Evolutionary conservation across 1,140 invertebrate species (phyloP), one percentile per base, ranked within the genome.

Genomic region (Drosophila funebris): DNA sequence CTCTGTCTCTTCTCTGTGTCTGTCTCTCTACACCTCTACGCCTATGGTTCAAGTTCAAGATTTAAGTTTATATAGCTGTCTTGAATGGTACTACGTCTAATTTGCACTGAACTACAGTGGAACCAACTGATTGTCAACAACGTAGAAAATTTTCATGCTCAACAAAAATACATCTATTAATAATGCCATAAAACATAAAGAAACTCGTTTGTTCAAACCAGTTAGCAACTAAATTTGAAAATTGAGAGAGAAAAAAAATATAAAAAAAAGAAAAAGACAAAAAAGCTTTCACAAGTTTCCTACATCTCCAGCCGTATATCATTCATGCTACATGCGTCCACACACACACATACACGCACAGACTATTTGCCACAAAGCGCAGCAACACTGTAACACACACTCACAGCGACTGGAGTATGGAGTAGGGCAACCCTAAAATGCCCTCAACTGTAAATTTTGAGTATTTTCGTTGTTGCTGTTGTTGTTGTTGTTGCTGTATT

Each of bases 401-500:
- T 20, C 13, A 36, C 18, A 16, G 16, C n/a, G 6, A 14, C 13
- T 24, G 41, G 24, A 22, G 39, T 22, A 50, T 41, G 4, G 5
- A 8, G 13, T 13, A 43, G 22, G 64, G 71, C 56, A 73, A 74
- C 73, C 73, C 73, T 68, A 57, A 76, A 76, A 76, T 73, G 62
- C 70, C 73, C 37, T 73, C 69, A 73, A 72, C 69, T 76, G 73
- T 76, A 72, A 72, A 75, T 73, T 72, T 60, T 53, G 27, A 36
- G 31, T 58, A 50, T 66, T 46, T 54, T 66, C 69, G 39, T 46
- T 8, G 7, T 61, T 50, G 14, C 11, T 52, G 20, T 43, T 57
- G 44, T 33, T 36, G 14, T 61, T 9, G 4, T 52, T 54, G 13
- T 31, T 36, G 27, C 27, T 36, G 60, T 27, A 29, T 27, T 66